A percentile compares a stretch with the other conserved stretches of the same genome.
These are phyloP conservation scores for Acheta domesticus DNA, from an alignment of 2,888 invertebrate species.

Conservation along the genomic window DNA sequence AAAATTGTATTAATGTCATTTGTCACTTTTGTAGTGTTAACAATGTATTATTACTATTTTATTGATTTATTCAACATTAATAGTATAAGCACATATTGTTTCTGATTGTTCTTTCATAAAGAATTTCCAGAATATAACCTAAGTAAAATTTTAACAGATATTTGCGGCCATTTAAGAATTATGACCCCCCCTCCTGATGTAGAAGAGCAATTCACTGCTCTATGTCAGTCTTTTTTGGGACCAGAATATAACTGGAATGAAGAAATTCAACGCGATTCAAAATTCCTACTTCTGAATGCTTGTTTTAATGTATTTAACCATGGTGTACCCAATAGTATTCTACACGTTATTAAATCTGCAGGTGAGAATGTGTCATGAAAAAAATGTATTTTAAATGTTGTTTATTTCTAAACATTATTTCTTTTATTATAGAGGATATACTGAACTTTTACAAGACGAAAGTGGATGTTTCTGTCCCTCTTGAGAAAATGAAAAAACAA, in stretches of 20 bases:
- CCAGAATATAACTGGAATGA: slow-evolving; percentile 44
- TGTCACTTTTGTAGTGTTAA: too few species aligned
- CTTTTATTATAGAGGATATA: slow-evolving; percentile 57
- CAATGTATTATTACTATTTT: too few species aligned
- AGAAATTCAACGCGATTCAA: slow-evolving; percentile 48
- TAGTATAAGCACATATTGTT: too few species aligned
- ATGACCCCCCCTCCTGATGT: slow-evolving; percentile 67
- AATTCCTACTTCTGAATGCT: slow-evolving; percentile 66
- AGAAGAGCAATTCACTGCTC: slow-evolving; percentile 56
- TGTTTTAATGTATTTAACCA: slow-evolving; percentile 72
- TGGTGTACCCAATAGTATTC: slow-evolving; percentile 74
- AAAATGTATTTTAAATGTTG: slow-evolving; percentile 11
- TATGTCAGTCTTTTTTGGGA: slow-evolving; percentile 54
- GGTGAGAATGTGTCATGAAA: slow-evolving; percentile 50
- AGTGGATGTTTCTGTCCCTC: slow-evolving; percentile 66
- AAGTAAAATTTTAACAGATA: slow-evolving; percentile 57
- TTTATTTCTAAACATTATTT: neutral
- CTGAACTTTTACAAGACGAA: slow-evolving; percentile 68
- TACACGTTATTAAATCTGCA: slow-evolving; percentile 71
- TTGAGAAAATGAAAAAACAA: slow-evolving; percentile 65
- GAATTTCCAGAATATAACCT: too few species aligned
- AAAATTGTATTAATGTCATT: too few species aligned
- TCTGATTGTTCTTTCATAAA: too few species aligned
- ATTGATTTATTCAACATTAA: too few species aligned
- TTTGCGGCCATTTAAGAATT: slow-evolving; percentile 68